These are phyloP conservation scores for Apodemus speciosus DNA, from an alignment of 2,113 vertebrate species.

Conservation along the genomic window DNA sequence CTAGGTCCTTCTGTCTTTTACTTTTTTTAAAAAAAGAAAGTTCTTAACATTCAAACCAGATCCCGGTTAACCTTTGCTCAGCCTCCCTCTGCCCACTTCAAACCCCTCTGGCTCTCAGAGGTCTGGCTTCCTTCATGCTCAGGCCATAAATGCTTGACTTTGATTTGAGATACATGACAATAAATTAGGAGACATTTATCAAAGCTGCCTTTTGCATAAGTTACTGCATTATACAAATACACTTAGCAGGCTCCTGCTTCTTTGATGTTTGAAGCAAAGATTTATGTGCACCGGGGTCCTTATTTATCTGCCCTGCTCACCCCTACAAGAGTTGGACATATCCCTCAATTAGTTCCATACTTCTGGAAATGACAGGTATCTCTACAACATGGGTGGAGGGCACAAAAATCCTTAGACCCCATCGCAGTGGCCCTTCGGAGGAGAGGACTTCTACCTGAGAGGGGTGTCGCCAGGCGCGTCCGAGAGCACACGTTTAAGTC, in stretches of 20 bases:
- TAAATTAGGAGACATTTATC: conserved; percentile 97
- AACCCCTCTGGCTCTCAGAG: conserved; percentile 82
- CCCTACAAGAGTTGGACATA: conserved; percentile 89
- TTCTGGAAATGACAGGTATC: conserved; percentile 87
- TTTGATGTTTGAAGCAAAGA: conserved; percentile 91
- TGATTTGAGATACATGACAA: conserved; percentile 97
- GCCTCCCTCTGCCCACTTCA: conserved; percentile 80
- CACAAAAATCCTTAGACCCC: conserved; percentile 83
- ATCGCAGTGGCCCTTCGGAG: conserved; percentile 75
- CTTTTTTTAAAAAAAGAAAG: conserved; percentile 65
- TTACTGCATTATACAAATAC: conserved; percentile 92
- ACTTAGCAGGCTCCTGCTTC: conserved; percentile 88
- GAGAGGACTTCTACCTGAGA: conserved; percentile 65
- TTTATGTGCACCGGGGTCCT: conserved; percentile 90
- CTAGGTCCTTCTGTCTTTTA: conserved; percentile 68
- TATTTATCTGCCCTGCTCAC: conserved; percentile 91
- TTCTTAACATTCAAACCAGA: conserved; percentile 90
- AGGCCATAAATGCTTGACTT: conserved; percentile 96
- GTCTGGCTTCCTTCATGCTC: conserved; percentile 93
- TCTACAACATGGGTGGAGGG: conserved; percentile 80
- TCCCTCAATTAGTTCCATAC: conserved; percentile 92
- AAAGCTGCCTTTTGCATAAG: conserved; percentile 96
- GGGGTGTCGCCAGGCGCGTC: conserved; percentile 76
- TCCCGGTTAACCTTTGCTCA: conserved; percentile 91
- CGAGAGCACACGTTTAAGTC: conserved; percentile 74